Evolutionary conservation across 2,113 vertebrate species (phyloP).

Genomic region (Myiopsitta monachus): DNA sequence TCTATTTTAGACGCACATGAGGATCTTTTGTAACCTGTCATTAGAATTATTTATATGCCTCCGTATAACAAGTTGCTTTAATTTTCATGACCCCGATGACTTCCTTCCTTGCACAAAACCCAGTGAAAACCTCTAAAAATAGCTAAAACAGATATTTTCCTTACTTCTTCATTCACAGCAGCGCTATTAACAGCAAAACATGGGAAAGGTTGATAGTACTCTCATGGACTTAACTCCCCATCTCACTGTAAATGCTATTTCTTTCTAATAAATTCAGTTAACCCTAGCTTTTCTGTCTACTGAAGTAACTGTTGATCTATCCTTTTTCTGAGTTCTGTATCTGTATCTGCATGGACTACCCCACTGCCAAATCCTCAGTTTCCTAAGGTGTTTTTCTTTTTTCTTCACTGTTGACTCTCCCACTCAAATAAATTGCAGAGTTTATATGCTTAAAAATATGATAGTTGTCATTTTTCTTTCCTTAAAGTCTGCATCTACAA

Average conservation of each 20-base stretch:
- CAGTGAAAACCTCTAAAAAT: neutral
- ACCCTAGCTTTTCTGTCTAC: neutral
- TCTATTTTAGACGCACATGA: neutral
- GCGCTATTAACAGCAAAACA: neutral
- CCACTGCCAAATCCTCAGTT: neutral
- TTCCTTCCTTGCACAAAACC: neutral
- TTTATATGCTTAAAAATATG: neutral
- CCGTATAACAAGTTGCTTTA: neutral
- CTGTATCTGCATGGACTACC: neutral
- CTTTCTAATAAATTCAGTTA: neutral
- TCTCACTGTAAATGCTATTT: neutral
- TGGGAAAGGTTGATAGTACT: neutral
- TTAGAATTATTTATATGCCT: neutral
- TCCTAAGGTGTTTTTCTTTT: neutral
- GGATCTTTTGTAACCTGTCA: neutral
- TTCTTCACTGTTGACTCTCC: neutral
- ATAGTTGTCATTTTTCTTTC: neutral
- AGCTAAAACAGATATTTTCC: neutral
- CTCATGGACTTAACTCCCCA: neutral
- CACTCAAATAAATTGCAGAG: neutral
- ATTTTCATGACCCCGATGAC: fast-evolving
- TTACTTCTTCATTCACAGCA: neutral
- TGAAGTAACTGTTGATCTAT: neutral
- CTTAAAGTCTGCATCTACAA: neutral
- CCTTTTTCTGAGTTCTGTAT: neutral